phyloP scores from a whole-genome alignment of 2,113 vertebrate genomes.

The Pterocles gutturalis region DNA sequence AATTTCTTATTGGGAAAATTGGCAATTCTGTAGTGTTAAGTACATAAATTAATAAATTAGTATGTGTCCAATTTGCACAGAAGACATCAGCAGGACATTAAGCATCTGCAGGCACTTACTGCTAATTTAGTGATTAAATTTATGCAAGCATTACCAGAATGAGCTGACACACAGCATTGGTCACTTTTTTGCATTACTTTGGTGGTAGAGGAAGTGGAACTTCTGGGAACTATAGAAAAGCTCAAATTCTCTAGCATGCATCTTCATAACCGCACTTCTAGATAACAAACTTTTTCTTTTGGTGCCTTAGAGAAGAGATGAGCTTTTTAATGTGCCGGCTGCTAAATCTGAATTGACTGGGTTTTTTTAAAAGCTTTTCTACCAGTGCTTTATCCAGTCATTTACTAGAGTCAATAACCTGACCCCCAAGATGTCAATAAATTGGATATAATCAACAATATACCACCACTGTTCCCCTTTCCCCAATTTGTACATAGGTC shows the following conservation, averaged over 20 bases:
- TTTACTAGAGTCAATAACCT: background rate
- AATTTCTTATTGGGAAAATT: background rate
- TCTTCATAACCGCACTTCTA: background rate
- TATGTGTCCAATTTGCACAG: background rate
- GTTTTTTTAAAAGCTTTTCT: rapidly evolving
- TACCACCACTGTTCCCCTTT: background rate
- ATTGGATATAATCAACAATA: background rate
- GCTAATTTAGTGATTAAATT: background rate
- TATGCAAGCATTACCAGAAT: background rate
- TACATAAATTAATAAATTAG: background rate
- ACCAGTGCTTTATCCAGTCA: background rate
- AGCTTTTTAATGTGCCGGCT: background rate
- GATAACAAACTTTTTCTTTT: background rate
- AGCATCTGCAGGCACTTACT: background rate
- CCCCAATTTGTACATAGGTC: background rate
- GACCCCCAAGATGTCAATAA: background rate
- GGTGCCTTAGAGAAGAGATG: background rate
- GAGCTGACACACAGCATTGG: background rate
- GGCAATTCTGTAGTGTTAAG: background rate
- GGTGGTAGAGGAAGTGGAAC: background rate
- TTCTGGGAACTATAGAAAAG: background rate
- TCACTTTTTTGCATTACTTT: background rate
- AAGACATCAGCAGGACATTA: background rate
- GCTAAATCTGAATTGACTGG: background rate
- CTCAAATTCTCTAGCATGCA: background rate